Percentiles rank a stretch among this genome's conserved stretches.
phyloP scores from a whole-genome alignment of 2,113 vertebrate species.

The Tringa solitaria region DNA sequence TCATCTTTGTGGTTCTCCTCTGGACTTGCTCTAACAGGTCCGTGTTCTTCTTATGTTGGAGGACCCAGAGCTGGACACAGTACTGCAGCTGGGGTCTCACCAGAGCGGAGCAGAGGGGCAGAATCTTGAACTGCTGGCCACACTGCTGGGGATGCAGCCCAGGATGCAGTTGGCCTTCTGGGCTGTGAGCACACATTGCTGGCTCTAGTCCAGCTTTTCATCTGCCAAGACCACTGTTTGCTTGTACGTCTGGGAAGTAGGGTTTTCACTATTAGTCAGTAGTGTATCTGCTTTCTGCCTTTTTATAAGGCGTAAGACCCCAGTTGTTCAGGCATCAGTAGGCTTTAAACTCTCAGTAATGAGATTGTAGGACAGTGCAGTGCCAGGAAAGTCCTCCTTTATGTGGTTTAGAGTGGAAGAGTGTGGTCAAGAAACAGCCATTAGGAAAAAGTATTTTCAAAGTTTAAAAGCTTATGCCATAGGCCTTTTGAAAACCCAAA shows the following conservation, averaged over 20 bases:
- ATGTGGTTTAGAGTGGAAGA: background rate
- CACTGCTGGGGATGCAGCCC: background rate
- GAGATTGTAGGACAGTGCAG: background rate
- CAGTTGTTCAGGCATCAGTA: background rate
- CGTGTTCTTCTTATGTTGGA: fast-evolving
- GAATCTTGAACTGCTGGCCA: background rate
- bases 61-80: background rate
- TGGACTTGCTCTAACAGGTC: background rate
- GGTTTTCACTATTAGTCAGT: background rate
- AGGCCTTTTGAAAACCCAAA: background rate
- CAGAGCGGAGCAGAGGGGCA: background rate
- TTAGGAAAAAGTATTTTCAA: background rate
- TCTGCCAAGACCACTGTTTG: background rate
- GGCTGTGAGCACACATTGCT: background rate
- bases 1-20: background rate
- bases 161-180: background rate
- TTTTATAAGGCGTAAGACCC: background rate
- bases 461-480: fast-evolving
- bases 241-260: background rate
- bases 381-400: background rate
- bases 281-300: background rate
- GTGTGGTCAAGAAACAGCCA: background rate
- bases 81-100: background rate
- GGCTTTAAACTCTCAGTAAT: background rate
- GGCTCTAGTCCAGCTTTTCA: background rate